Base-by-base conservation (phyloP, 2,113 vertebrate genomes). In the Epinephelus moara region DNA sequence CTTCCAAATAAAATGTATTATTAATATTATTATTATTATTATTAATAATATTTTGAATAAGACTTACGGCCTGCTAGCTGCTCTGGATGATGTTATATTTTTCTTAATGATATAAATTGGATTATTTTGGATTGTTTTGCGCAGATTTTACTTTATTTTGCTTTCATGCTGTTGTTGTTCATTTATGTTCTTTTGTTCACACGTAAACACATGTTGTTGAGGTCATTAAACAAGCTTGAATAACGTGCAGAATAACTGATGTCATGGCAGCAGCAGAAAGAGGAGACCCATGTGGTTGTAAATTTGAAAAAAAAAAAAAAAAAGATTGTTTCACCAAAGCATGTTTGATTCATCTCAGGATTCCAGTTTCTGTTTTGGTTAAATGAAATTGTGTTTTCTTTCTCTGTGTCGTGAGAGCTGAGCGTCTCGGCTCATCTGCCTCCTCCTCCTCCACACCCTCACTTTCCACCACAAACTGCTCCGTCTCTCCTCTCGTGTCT, bases 401-500 rank as follows among this genome's bases (percentile, higher is more conserved):
- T 18, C 0, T 60, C 9, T 1, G 30, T 64, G 25, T 0, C 45
- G 69, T 55, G 59, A 49, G 45, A 81, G 60, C 6, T 21, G 18
- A 55, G 30, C 0, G 14, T 18, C 67, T 85, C 47, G 0, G 13
- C 60, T 69, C n/a, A 14, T 70, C 66, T n/a, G 2, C 72, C 49
- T 66, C 52, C 13, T 66, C 14, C 3, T 18, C 57, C 49, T 74
- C 33, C 33, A 7, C 33, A 37, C 33, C 33, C 33, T 8, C 33
- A 37, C 53, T 19, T 45, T 57, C 67, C 70, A 59, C 72, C 62
- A 68, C 68, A 14, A 14, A 14, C 64, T 23, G 30, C 64, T 70
- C 23, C 57, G 33, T 55, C 19, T 62, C 2, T 76, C 53, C 47
- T 0, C 37, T 62, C 50, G 0, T 21, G 50, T 1, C 70, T 70